These are phyloP conservation scores for Danionella dracula DNA, from an alignment of 2,797 vertebrate species.

Conservation along the genomic window DNA sequence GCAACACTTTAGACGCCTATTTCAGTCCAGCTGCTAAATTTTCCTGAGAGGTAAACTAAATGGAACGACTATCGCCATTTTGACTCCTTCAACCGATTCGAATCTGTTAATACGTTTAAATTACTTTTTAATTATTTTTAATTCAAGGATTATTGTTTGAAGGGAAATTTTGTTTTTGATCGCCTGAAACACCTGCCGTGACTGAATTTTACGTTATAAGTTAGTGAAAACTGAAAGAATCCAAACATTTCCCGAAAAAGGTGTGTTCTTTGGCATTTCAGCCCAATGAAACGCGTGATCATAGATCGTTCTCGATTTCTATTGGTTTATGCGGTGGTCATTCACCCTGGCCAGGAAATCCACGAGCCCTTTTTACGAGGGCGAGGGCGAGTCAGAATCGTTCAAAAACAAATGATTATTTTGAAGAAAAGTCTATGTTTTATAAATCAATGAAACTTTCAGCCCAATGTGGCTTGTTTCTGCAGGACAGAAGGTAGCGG, in stretches of 20 bases:
- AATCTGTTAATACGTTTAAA: neutral
- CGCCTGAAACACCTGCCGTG: no score
- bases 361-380: neutral
- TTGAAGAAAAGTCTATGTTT: neutral
- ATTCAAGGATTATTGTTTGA: no score
- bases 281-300: neutral
- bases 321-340: neutral
- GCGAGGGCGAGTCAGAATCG: neutral
- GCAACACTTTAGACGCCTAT: constrained; percentile 6
- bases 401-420: no score
- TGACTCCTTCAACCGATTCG: neutral
- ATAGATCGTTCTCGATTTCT: neutral
- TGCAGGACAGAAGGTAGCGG: neutral
- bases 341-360: neutral
- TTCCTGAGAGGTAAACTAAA: neutral
- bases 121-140: neutral
- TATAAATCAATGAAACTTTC: neutral
- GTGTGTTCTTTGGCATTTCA: neutral
- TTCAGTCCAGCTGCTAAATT: neutral
- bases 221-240: neutral
- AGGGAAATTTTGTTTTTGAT: no score
- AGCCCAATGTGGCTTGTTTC: neutral
- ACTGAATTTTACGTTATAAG: no score
- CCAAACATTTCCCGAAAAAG: no score
- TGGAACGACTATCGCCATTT: neutral